Evolutionary conservation across 1,140 invertebrate species (phyloP), one percentile per base, ranked within the genome.

Genomic region (Hydropsyche tenuis): DNA sequence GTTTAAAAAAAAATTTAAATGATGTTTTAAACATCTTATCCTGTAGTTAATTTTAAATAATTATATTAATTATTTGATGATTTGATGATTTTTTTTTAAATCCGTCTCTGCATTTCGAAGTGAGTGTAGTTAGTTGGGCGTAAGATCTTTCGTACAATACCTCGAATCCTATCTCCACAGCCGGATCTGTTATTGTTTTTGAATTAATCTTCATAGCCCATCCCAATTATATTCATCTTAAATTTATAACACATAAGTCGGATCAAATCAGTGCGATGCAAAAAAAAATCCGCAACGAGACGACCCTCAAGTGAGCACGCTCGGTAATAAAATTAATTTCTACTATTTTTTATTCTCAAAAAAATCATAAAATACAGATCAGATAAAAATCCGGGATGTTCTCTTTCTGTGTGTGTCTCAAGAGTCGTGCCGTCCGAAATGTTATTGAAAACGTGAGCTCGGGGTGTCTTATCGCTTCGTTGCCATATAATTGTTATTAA

Each of bases 121-220:
- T 16, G 27, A 30, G 22, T n/a, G 20, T 68, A 62, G 51, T 60
- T 72, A 62, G 48, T 69, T 42, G 69, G 69, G 37, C 37, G 51
- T 37, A 60, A 25, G 69, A 72, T 70, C 69, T 20, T 27, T 72
- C 56, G 23, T 46, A 48, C 60, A 45, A 65, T 73, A 73, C 56
- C 71, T 73, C 71, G 45, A 73, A 30, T 16, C 56, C 1, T 62
- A 72, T 73, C 60, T 73, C 43, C 16, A 18, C 56, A 37, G 16
- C 37, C 62, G 71, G 71, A 73, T 73, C 71, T 73, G 16, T 63
- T 73, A 73, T 73, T 73, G 71, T 73, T 73, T 73, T 48, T 16
- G 56, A 73, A 73, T 73, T 73, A 73, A 73, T 73, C 71, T 73
- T 73, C 71, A 65, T 73, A 73, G 65, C 18, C 68, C 48, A 56